phyloP scores from a whole-genome alignment of 2,888 invertebrate species.

The Germaria angustata region DNA sequence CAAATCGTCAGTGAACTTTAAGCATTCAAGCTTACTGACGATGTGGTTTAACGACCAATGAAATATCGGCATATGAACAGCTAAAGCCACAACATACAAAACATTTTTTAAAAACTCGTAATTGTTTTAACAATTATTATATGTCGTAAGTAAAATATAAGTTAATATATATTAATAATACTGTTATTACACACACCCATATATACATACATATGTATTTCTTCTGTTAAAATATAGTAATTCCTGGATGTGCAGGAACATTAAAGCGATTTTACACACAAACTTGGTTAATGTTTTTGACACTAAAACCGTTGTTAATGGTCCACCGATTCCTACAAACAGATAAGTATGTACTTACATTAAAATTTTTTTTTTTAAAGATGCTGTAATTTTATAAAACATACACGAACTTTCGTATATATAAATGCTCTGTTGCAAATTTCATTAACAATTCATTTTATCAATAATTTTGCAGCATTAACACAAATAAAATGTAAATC shows the following conservation, averaged over 20 bases:
- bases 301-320: neutral
- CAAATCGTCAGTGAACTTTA: no score
- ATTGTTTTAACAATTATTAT: no score
- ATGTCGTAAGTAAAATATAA: no score
- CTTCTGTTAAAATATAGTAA: neutral
- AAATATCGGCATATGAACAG: no score
- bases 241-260: neutral
- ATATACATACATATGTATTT: no score
- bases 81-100: no score
- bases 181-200: no score
- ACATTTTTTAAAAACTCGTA: no score
- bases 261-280: neutral
- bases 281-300: neutral
- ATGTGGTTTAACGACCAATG: no score
- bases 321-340: neutral
- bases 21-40: no score
- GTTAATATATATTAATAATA: no score
- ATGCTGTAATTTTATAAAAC: constrained; percentile 52
- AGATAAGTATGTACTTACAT: constrained; percentile 32
- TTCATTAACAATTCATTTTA: constrained; percentile 3
- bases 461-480: constrained; percentile 34
- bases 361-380: neutral
- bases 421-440: neutral
- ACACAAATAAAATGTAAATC: constrained; percentile 12
- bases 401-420: neutral